phyloP scores from a whole-genome alignment of 2,888 invertebrate species.

The Mycogona germanica region DNA sequence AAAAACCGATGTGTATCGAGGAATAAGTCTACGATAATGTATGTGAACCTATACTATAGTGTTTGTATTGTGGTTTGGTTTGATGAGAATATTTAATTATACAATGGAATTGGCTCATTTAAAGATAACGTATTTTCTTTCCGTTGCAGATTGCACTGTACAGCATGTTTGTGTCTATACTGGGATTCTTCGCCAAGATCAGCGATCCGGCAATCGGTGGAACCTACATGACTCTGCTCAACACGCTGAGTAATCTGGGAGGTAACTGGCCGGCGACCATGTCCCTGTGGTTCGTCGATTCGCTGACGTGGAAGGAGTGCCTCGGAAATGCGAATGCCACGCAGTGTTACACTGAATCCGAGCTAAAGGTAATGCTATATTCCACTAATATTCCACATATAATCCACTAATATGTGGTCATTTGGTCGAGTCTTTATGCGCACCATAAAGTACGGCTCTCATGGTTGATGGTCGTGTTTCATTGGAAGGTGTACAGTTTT shows the following conservation, averaged over 20 bases:
- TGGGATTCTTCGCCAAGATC: conserved; percentile 96
- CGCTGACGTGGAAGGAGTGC: conserved; percentile 68
- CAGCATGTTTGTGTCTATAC: conserved; percentile 92
- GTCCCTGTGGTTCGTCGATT: conserved; percentile 82
- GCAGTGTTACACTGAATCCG: conserved; percentile 48
- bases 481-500: too few relatives aligned
- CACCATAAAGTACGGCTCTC: too few relatives aligned
- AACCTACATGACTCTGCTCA: conserved; percentile 97
- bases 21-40: too few relatives aligned
- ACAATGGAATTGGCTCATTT: too few relatives aligned
- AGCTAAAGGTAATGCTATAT: conserved; percentile 46
- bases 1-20: too few relatives aligned
- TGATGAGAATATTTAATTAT: too few relatives aligned
- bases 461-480: too few relatives aligned
- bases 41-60: not conserved
- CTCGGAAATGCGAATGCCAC: conserved; percentile 31
- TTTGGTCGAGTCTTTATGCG: too few relatives aligned
- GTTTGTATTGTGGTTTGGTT: too few relatives aligned
- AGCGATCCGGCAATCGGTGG: conserved; percentile 95
- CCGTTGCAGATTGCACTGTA: conserved; percentile 68
- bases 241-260: conserved; percentile 92
- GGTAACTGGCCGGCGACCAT: conserved; percentile 94
- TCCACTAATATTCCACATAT: too few relatives aligned
- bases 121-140: too few relatives aligned
- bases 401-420: too few relatives aligned